Percentiles rank a stretch among this genome's conserved stretches.
Evolutionary conservation across 2,113 vertebrate species (phyloP).

Genomic region (Lagopus leucura): DNA sequence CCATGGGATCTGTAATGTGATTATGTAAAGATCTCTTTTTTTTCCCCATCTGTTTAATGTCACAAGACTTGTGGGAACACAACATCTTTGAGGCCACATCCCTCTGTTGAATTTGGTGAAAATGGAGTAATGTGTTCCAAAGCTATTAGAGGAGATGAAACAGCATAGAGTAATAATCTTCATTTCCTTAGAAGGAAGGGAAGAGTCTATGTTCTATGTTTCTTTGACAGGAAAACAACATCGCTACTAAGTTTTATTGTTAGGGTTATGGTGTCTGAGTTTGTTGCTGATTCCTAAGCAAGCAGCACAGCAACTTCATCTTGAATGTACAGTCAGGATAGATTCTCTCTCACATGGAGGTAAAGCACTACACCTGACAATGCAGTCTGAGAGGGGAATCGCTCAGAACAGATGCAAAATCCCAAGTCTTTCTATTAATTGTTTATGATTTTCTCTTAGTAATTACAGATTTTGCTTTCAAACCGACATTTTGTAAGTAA

Average conservation of each 20-base stretch:
- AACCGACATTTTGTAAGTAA: background rate
- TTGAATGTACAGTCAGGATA: background rate
- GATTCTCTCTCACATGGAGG: background rate
- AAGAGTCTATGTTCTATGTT: background rate
- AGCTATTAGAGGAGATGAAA: background rate
- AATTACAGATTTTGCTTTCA: background rate
- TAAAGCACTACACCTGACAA: background rate
- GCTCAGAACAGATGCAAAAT: background rate
- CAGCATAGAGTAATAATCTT: background rate
- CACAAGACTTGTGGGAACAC: conserved; percentile 22
- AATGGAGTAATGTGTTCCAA: background rate
- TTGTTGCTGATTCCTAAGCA: background rate
- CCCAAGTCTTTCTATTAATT: background rate
- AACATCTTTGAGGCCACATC: background rate
- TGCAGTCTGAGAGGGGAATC: background rate
- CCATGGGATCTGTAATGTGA: background rate
- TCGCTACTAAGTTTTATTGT: background rate
- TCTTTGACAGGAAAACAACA: background rate
- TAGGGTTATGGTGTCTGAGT: background rate
- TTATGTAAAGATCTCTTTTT: conserved; percentile 23
- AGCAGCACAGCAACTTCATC: background rate
- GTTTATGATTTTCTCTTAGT: background rate
- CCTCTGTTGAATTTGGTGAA: conserved; percentile 24
- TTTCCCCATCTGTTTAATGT: conserved; percentile 50
- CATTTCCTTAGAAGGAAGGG: background rate